Evolutionary conservation across 1,140 invertebrate species (phyloP), one percentile per base, ranked within the genome.

Genomic region (Euglossa dilemma): DNA sequence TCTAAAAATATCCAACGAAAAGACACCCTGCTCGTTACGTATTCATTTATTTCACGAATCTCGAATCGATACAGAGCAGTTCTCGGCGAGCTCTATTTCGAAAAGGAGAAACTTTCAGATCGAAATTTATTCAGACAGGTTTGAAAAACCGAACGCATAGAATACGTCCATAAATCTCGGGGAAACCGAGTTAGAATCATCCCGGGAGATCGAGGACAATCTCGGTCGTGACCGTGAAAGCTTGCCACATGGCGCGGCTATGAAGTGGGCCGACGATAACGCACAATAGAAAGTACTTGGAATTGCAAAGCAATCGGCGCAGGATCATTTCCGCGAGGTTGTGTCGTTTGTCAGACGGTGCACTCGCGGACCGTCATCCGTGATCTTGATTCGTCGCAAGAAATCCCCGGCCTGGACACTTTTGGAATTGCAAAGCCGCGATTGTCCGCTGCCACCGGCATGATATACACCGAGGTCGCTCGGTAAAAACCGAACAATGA

Each of bases 221-320:
- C 61, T 45, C 45, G 72, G 67, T 52, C 43, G 57, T 82, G 72
- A 52, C 80, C 72, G 45, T 50, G 80, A 67, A 67, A 36, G 43
- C 36, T 67, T 20, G 52, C 59, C 52, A 28, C 52, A 25, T 20
- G 52, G 18, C 18, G 6, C 14, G 20, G 70, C 52, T 45, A 43
- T 8, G n/a, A 80, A 80, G 57, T 80, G 28, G n/a, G 52, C 18
- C 70, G 69, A 36, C 36, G 52, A 36, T 67, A 75, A 59, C 72
- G 66, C 45, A 70, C 50, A 78, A 64, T 75, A 71, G 74, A 75
- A 28, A 71, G 81, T 43, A 52, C 66, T 70, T 78, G 47, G 73
- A 83, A 83, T 83, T 83, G 81, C 75, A 78, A 83, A 83, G 45
- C 52, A 45, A 83, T 83, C 56, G 75, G 9, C 25, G 74, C 4